These are phyloP conservation scores for Mythimna impura DNA, from an alignment of 2,888 invertebrate species.

Conservation along the genomic window DNA sequence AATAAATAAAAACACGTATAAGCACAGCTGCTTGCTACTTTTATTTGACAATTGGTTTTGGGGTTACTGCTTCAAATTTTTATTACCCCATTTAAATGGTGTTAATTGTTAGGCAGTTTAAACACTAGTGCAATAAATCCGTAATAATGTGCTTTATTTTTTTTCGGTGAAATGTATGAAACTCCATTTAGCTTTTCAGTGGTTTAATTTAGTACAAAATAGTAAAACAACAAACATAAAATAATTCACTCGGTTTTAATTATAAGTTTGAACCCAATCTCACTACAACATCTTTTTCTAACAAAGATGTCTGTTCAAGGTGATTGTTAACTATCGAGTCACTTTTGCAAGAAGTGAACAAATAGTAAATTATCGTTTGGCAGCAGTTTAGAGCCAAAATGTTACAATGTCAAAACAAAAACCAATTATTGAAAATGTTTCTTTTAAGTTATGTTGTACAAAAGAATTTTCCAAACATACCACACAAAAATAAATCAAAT, in stretches of 20 bases:
- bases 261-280: background rate
- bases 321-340: background rate
- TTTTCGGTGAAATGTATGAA: background rate
- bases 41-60: constrained; percentile 75
- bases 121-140: background rate
- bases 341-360: background rate
- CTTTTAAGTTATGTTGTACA: too few species aligned
- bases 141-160: background rate
- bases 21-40: constrained; percentile 81
- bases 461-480: too few species aligned
- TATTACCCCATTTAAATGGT: constrained; percentile 34
- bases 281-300: background rate
- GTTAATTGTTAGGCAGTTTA: constrained; percentile 49
- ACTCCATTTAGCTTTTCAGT: background rate
- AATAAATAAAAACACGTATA: constrained; percentile 85
- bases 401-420: too few species aligned
- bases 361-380: too few species aligned
- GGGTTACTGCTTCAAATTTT: constrained; percentile 67
- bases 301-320: background rate
- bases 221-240: background rate
- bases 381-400: too few species aligned
- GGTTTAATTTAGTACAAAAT: background rate
- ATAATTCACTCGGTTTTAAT: background rate
- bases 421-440: too few species aligned
- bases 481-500: too few species aligned